Evolutionary conservation across 2,797 vertebrate species (phyloP).

Genomic region (Hozukius guyotensis): DNA sequence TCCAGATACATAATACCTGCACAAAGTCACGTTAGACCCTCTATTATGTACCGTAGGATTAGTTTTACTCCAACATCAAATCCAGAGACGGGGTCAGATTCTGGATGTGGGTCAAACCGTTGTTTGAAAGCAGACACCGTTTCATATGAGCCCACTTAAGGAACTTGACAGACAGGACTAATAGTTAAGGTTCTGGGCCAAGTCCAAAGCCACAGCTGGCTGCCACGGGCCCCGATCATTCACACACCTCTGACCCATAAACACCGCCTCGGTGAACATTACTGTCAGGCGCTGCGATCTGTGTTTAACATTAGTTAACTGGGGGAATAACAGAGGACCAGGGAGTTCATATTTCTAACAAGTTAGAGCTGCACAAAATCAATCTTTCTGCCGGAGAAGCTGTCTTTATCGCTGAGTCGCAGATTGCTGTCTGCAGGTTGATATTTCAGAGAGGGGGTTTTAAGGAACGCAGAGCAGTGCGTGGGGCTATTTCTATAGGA

Average conservation of each 20-base stretch:
- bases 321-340: slow-evolving; percentile 58
- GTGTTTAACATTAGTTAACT: slow-evolving; percentile 77
- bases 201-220: slow-evolving; percentile 75
- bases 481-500: slow-evolving; percentile 35
- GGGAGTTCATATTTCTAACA: slow-evolving; percentile 58
- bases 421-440: slow-evolving; percentile 3
- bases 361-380: slow-evolving; percentile 43
- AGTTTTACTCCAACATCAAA: slow-evolving; percentile 40
- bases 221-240: slow-evolving; percentile 57
- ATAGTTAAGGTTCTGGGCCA: slow-evolving; percentile 63
- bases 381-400: slow-evolving; percentile 19
- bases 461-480: slow-evolving; percentile 1
- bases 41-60: slow-evolving; percentile 18
- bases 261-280: slow-evolving; percentile 67
- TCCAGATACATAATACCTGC: slow-evolving; percentile 17
- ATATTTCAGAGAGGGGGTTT: slow-evolving; percentile 34
- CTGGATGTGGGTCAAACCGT: slow-evolving; percentile 60
- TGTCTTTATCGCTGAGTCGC: slow-evolving; percentile 15
- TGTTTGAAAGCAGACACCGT: slow-evolving; percentile 67
- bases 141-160: slow-evolving; percentile 62
- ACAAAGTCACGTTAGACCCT: slow-evolving; percentile 10
- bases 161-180: slow-evolving; percentile 62
- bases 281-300: slow-evolving; percentile 67
- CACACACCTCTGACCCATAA: slow-evolving; percentile 76
- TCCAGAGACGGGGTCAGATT: slow-evolving; percentile 40